A percentile compares a stretch with the other conserved stretches of the same genome.
phyloP scores from a whole-genome alignment of 1,140 invertebrate species.

The Drosophila teissieri region DNA sequence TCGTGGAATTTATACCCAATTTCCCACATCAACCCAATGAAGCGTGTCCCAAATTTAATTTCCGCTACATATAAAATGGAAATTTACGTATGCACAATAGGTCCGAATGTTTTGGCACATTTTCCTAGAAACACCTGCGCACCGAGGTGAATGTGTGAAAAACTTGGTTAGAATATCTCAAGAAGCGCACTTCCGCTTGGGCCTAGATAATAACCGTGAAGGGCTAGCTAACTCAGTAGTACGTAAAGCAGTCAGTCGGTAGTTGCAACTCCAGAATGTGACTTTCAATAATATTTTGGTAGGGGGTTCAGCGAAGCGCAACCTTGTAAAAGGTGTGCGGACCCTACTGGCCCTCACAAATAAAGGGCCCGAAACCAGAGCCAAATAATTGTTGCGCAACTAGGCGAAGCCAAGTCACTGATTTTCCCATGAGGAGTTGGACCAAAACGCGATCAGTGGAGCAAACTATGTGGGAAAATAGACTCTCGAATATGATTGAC shows the following conservation, averaged over 20 bases:
- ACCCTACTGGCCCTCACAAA: background rate
- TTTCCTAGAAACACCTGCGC: constrained; percentile 54
- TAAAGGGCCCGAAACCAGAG: constrained; percentile 37
- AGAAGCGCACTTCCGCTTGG: constrained; percentile 73
- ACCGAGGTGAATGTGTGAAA: constrained; percentile 61
- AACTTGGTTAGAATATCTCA: constrained; percentile 54
- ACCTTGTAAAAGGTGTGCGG: constrained; percentile 42
- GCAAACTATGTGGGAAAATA: constrained; percentile 76
- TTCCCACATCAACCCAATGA: constrained; percentile 35
- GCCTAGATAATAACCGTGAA: constrained; percentile 66
- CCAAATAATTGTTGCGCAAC: constrained; percentile 74
- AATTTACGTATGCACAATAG: constrained; percentile 56
- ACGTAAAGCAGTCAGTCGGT: constrained; percentile 3
- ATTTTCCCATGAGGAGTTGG: constrained; percentile 68
- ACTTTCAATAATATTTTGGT: constrained; percentile 5
- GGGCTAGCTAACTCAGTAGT: constrained; percentile 2
- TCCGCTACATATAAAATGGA: constrained; percentile 42
- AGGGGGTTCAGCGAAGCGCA: constrained; percentile 51
- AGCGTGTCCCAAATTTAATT: constrained; percentile 51
- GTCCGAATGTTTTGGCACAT: constrained; percentile 27
- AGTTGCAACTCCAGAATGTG: constrained; percentile 35
- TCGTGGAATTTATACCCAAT: background rate
- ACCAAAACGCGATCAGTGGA: constrained; percentile 39
- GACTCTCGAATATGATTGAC: constrained; percentile 49
- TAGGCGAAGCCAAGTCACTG: constrained; percentile 64